These are phyloP conservation scores for Aphyosemion australe DNA, from an alignment of 2,113 vertebrate species.

Conservation along the genomic window DNA sequence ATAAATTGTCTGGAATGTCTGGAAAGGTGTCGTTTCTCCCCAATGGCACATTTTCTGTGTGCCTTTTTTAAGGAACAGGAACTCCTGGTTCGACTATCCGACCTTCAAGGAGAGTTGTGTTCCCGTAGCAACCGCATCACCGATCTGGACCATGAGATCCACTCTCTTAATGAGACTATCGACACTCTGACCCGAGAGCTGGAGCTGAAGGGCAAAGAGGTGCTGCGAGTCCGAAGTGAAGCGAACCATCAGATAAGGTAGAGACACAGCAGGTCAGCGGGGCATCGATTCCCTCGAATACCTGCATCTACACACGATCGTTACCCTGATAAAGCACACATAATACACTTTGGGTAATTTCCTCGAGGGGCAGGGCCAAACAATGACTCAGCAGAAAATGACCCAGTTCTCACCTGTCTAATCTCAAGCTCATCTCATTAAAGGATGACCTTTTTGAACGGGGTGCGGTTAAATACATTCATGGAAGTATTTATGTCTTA, in stretches of 20 bases:
- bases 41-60: neutral
- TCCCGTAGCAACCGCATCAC: conserved; percentile 92
- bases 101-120: conserved; percentile 87
- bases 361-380: neutral
- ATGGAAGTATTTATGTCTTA: neutral
- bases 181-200: conserved; percentile 91
- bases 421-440: neutral
- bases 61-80: conserved; percentile 84
- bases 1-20: neutral
- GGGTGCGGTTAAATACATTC: conserved; percentile 5
- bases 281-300: neutral
- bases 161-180: conserved; percentile 92
- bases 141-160: conserved; percentile 91
- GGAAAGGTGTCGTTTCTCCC: neutral
- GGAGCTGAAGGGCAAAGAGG: conserved; percentile 95
- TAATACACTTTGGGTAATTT: neutral
- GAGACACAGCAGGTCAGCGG: neutral
- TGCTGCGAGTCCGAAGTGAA: conserved; percentile 93
- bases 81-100: conserved; percentile 85
- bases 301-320: neutral
- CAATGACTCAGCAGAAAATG: conserved; percentile 4
- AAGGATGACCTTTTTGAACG: conserved; percentile 8
- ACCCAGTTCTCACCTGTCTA: conserved; percentile 14
- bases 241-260: conserved; percentile 97
- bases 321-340: neutral